Evolutionary conservation across 64 coral and sea anemone genomes (phyloP).

Genomic region (Orbicella faveolata): DNA sequence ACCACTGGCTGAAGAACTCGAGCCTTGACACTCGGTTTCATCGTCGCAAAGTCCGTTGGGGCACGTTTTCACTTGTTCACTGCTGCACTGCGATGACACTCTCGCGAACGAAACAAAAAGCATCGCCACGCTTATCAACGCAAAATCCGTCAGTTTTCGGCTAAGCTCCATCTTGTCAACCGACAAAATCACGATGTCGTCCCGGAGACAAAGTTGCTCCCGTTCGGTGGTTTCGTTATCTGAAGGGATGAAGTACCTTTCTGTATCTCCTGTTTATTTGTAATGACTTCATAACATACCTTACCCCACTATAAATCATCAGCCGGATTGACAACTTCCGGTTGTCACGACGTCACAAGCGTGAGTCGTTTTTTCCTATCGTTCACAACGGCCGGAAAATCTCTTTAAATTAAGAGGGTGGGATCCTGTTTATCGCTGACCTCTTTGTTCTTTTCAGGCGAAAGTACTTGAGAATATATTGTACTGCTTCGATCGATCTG

Average conservation of each 20-base stretch:
- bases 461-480: not conserved
- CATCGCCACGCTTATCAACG: not conserved
- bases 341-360: slow-evolving; percentile 28
- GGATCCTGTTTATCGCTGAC: not conserved
- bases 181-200: not conserved
- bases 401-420: slow-evolving; percentile 3
- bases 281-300: not conserved
- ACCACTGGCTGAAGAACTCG: not conserved
- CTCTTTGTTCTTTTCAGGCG: not conserved
- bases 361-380: not conserved
- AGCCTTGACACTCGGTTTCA: not conserved
- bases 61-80: not conserved
- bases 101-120: not conserved
- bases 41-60: not conserved
- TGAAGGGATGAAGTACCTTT: not conserved
- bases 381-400: not conserved
- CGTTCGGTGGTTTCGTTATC: not conserved
- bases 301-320: not conserved
- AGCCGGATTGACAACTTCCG: not conserved
- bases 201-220: not conserved
- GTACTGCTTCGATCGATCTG: not conserved
- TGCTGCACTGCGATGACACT: slow-evolving; percentile 7
- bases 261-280: not conserved
- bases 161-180: not conserved
- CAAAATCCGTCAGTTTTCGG: not conserved